Conservation (phyloP, 2,113 vertebrate species). For the Platycercus adscitus region DNA sequence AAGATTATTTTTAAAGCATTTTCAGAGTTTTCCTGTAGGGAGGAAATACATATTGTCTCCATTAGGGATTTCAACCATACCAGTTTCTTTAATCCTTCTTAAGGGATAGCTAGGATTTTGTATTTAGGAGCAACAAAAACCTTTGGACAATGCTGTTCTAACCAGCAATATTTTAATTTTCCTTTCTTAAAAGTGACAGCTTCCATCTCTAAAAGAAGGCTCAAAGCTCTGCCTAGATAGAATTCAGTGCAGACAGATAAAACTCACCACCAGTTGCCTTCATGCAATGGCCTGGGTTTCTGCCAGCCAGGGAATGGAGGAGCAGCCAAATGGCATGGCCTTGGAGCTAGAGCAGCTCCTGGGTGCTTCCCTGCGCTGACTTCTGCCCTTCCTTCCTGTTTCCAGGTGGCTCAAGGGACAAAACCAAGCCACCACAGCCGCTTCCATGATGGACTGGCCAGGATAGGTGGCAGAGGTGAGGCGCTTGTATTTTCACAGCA, state of each 20-base stretch:
- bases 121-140: background rate
- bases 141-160: background rate
- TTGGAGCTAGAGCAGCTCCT: accelerated
- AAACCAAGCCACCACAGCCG: background rate
- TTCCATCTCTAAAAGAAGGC: background rate
- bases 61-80: background rate
- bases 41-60: background rate
- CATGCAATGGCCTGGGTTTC: background rate
- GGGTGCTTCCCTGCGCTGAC: accelerated
- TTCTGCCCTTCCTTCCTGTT: background rate
- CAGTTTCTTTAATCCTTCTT: background rate
- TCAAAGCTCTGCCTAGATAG: background rate
- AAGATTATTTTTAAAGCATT: background rate
- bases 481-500: background rate
- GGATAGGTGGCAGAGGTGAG: background rate
- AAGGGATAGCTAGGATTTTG: background rate
- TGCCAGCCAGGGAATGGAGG: background rate
- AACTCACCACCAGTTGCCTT: accelerated
- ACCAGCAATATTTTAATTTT: background rate
- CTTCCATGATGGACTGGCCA: background rate
- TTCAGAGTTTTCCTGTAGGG: background rate
- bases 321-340: accelerated
- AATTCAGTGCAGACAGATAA: background rate
- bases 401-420: background rate
- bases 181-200: background rate